Evolutionary conservation across 64 coral and sea anemone species (phyloP).

Genomic region (Montipora sp.): DNA sequence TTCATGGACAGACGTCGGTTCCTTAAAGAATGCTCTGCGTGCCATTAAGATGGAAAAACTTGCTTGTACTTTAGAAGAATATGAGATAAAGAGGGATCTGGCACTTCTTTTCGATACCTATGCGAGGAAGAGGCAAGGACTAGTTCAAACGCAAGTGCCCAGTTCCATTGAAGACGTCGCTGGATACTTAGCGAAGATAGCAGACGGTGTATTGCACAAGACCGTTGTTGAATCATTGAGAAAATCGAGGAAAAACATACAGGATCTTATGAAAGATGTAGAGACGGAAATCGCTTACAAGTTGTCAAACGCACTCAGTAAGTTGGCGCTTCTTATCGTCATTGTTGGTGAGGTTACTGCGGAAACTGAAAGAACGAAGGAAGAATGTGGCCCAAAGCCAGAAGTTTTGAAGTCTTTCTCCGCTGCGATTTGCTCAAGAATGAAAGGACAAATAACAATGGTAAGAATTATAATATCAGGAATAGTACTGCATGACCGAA

Average conservation of each 20-base stretch:
- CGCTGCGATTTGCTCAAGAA: background rate
- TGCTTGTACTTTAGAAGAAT: background rate
- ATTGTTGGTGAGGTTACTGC: slow-evolving; percentile 1
- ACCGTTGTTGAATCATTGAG: background rate
- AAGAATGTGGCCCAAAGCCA: background rate
- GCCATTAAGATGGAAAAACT: background rate
- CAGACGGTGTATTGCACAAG: background rate
- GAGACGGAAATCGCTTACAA: background rate
- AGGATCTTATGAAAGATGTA: background rate
- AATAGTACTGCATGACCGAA: no score
- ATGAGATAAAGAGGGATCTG: background rate
- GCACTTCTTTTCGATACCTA: background rate
- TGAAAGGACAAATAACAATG: background rate
- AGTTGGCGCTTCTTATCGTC: background rate
- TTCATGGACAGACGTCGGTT: slow-evolving; percentile 7
- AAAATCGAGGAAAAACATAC: background rate
- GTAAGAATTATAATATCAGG: background rate
- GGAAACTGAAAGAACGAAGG: background rate
- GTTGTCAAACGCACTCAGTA: background rate
- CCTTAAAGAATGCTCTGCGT: background rate
- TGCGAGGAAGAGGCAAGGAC: background rate
- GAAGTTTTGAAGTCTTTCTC: background rate
- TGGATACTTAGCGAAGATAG: background rate
- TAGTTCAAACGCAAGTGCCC: background rate
- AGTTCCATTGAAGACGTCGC: background rate